A percentile compares a stretch with the other conserved stretches of the same genome.
Conservation (phyloP, 2,797 vertebrate species). For the Hipposideros larvatus region DNA sequence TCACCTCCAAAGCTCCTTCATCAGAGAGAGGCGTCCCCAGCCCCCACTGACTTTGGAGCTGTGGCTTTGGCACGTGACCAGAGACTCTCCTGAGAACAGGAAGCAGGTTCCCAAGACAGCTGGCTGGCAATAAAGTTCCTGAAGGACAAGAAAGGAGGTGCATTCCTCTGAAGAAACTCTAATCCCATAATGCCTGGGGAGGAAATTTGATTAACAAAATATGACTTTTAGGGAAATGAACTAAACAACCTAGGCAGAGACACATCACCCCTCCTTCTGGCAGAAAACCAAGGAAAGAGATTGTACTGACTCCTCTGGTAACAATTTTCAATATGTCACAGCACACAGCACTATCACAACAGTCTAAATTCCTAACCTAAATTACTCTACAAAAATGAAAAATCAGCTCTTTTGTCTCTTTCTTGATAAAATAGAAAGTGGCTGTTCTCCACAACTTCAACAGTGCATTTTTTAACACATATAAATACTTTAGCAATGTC, state of each 20-base stretch:
- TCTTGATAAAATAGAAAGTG: background rate
- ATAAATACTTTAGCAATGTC: background rate
- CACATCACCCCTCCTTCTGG: background rate
- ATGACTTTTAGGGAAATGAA: background rate
- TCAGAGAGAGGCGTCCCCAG: background rate
- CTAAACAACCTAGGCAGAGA: background rate
- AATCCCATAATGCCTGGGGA: background rate
- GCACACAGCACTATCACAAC: background rate
- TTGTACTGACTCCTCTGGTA: background rate
- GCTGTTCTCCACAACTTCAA: background rate
- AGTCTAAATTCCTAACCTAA: background rate
- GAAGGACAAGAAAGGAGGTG: background rate
- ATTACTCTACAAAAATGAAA: background rate
- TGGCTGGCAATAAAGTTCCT: background rate
- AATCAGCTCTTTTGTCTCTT: background rate
- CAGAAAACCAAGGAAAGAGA: slow-evolving; percentile 36
- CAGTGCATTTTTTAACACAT: background rate
- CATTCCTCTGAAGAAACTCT: background rate
- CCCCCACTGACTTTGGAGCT: background rate
- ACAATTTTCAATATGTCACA: background rate
- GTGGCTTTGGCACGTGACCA: background rate
- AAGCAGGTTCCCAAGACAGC: too few species aligned
- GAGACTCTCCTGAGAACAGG: background rate
- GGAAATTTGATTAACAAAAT: background rate
- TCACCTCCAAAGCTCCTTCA: background rate